phyloP scores from a whole-genome alignment of 1,140 invertebrate species.

The Psilanteris sp. region DNA sequence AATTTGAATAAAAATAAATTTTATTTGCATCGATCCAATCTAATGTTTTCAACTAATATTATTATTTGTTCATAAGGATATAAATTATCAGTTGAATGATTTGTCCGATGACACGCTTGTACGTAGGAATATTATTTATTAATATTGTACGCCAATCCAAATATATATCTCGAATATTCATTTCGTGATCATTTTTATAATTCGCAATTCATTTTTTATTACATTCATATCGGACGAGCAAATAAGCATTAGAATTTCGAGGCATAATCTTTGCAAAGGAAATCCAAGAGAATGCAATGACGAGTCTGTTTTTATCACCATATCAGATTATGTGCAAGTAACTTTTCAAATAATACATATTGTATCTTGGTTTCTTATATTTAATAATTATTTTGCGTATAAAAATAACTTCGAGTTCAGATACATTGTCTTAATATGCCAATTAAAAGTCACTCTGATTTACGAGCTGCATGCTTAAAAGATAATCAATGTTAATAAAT shows the following conservation, averaged over 20 bases:
- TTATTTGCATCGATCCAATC: too few species aligned
- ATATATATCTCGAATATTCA: conserved; percentile 20
- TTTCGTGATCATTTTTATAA: conserved; percentile 42
- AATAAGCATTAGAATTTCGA: conserved; percentile 35
- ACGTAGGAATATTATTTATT: conserved; percentile 50
- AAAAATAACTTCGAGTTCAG: too few species aligned
- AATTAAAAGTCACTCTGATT: too few species aligned
- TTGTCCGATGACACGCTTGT: conserved; percentile 22
- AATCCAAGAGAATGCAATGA: conserved; percentile 29
- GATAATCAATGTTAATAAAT: too few species aligned
- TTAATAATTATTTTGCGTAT: too few species aligned
- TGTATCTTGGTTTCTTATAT: too few species aligned
- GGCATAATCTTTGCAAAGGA: conserved; percentile 24
- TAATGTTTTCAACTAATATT: too few species aligned
- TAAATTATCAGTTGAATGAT: conserved; percentile 56
- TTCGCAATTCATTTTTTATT: conserved; percentile 51
- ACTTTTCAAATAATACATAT: conserved; percentile 27
- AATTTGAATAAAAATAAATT: too few species aligned
- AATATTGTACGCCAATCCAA: conserved; percentile 19
- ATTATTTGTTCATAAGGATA: too few species aligned
- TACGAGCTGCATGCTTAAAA: too few species aligned
- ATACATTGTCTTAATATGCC: too few species aligned
- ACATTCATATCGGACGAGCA: conserved; percentile 18
- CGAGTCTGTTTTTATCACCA: conserved; percentile 18
- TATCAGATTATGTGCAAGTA: conserved; percentile 35